A percentile compares a stretch with the other conserved stretches of the same genome.
Conservation (phyloP, 2,888 invertebrate species). For the Standfussiana lucernea region DNA sequence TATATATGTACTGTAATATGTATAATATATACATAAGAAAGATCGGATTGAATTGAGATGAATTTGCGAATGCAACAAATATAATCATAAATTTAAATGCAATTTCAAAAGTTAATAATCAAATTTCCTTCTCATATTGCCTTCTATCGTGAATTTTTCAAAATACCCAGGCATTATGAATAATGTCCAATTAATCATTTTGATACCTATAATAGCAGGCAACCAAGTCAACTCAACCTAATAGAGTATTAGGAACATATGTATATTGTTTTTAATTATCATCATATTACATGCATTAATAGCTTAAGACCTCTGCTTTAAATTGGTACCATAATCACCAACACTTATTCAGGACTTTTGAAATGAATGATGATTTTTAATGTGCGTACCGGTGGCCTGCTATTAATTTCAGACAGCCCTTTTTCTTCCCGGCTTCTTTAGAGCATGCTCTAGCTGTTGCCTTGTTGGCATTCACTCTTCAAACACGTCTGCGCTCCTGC, state of each 20-base stretch:
- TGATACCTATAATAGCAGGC: neutral
- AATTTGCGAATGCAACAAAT: neutral
- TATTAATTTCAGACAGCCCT: neutral
- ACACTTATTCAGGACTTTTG: neutral
- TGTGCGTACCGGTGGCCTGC: neutral
- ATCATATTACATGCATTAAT: neutral
- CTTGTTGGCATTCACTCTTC: neutral
- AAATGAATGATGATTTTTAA: neutral
- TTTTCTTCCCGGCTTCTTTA: neutral
- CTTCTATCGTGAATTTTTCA: neutral
- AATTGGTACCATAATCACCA: neutral
- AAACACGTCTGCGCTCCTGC: neutral
- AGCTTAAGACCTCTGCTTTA: neutral
- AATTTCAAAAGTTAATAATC: neutral
- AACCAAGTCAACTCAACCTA: neutral
- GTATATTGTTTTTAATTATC: no score
- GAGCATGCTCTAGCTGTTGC: neutral
- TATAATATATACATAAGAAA: no score
- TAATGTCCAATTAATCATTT: neutral
- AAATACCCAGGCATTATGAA: neutral
- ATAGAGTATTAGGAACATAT: neutral
- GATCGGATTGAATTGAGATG: neutral
- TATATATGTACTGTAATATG: no score
- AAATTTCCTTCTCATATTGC: neutral
- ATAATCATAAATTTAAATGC: neutral